Evolutionary conservation across 1,140 invertebrate genomes (phyloP).

Genomic region (Eufriesea mexicana): DNA sequence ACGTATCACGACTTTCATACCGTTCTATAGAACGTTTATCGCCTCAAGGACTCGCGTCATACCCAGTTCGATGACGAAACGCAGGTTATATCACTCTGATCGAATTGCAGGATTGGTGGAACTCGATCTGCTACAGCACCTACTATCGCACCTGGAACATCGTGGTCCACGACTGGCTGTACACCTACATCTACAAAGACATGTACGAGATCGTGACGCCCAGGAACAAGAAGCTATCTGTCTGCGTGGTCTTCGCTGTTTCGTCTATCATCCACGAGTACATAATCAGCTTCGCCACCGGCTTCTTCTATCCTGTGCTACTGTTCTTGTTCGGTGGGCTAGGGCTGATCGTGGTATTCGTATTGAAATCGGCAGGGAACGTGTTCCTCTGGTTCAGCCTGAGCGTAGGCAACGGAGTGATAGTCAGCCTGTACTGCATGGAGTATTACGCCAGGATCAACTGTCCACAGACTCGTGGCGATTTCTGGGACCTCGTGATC

Average conservation of each 20-base stretch:
- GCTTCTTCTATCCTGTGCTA: slow-evolving; percentile 94
- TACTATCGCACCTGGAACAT: slow-evolving; percentile 97
- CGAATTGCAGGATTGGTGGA: slow-evolving; percentile 95
- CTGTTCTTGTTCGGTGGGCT: slow-evolving; percentile 87
- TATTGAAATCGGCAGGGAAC: slow-evolving; percentile 86
- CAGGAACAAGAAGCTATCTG: slow-evolving; percentile 82
- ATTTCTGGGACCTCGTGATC: slow-evolving; percentile 80
- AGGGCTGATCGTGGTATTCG: slow-evolving; percentile 84
- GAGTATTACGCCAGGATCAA: slow-evolving; percentile 93
- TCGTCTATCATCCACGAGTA: slow-evolving; percentile 94
- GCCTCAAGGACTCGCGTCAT: neutral
- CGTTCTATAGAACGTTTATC: neutral
- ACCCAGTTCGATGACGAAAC: neutral
- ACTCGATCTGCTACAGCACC: slow-evolving; percentile 88
- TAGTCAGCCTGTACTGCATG: slow-evolving; percentile 91
- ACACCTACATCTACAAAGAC: slow-evolving; percentile 95
- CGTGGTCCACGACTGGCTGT: slow-evolving; percentile 97
- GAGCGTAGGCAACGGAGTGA: slow-evolving; percentile 89
- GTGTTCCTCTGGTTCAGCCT: slow-evolving; percentile 91
- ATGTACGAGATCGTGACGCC: slow-evolving; percentile 84
- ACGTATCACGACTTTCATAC: neutral
- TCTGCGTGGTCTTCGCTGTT: slow-evolving; percentile 84
- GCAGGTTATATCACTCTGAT: neutral
- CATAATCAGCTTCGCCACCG: slow-evolving; percentile 89
- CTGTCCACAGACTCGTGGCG: slow-evolving; percentile 84